These are phyloP conservation scores for Drosophila pallidifrons DNA, from an alignment of 1,140 invertebrate genomes.

Conservation along the genomic window DNA sequence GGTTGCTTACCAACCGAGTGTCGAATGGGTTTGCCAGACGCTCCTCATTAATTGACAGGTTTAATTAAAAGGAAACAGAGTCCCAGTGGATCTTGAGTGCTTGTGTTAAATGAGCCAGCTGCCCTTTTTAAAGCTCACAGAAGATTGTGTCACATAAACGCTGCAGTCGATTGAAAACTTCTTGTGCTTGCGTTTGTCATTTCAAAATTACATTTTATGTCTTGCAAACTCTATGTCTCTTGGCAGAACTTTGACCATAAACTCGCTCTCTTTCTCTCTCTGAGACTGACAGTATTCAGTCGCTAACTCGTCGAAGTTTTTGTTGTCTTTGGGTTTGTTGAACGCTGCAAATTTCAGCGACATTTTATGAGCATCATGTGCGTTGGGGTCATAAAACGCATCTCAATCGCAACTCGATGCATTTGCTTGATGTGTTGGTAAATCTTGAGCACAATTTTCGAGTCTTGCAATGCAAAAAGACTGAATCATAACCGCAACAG, in stretches of 20 bases:
- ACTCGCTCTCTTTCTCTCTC: not conserved
- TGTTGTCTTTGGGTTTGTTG: constrained; percentile 63
- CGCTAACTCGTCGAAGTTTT: constrained; percentile 72
- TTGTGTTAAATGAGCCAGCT: constrained; percentile 1
- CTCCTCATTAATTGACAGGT: constrained; percentile 1
- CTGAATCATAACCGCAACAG: not conserved
- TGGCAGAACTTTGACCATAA: constrained; percentile 43
- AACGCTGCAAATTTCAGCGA: constrained; percentile 67
- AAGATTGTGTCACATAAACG: constrained; percentile 26
- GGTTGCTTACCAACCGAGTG: not conserved
- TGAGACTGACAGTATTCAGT: constrained; percentile 46
- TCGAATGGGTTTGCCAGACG: not conserved
- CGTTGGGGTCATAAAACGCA: constrained; percentile 58
- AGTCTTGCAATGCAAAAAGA: no score
- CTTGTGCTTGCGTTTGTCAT: constrained; percentile 36
- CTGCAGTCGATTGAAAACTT: constrained; percentile 24
- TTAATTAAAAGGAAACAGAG: constrained; percentile 2
- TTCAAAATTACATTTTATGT: constrained; percentile 48
- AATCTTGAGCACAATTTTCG: not conserved
- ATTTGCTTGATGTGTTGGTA: constrained; percentile 12
- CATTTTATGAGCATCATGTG: constrained; percentile 60
- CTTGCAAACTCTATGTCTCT: constrained; percentile 3
- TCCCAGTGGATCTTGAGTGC: not conserved
- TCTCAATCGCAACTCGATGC: constrained; percentile 41
- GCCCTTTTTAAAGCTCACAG: not conserved